A percentile compares a stretch with the other conserved stretches of the same genome.
Conservation (phyloP, 2,888 invertebrate genomes). For the Tridacna gigas region DNA sequence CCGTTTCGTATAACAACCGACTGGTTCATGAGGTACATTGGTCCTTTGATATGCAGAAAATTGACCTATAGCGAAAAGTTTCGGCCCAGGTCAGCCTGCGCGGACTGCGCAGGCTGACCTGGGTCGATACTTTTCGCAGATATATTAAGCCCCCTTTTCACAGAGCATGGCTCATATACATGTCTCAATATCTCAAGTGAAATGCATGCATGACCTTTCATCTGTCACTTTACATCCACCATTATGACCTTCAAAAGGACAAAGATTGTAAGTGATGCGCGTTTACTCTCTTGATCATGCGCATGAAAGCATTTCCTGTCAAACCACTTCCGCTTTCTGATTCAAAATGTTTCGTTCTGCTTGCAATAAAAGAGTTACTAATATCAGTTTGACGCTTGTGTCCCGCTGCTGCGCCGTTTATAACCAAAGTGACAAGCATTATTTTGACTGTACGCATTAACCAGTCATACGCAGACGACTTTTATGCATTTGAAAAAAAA, state of each 20-base stretch:
- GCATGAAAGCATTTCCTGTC: slow-evolving; percentile 45
- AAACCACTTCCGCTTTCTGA: slow-evolving; percentile 39
- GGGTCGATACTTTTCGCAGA: no score
- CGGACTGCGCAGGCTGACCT: no score
- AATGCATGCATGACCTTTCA: no score
- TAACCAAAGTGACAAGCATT: slow-evolving; percentile 11
- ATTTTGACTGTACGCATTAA: slow-evolving; percentile 12
- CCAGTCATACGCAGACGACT: neutral
- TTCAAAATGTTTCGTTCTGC: slow-evolving; percentile 22
- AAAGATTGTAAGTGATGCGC: slow-evolving; percentile 9
- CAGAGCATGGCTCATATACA: no score
- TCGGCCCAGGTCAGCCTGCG: no score
- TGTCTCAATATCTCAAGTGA: no score
- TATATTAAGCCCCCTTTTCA: no score
- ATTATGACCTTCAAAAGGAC: slow-evolving; percentile 19
- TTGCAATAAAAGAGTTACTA: slow-evolving; percentile 28
- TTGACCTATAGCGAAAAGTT: no score
- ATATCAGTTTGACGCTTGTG: neutral
- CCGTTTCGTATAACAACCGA: no score
- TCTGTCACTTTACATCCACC: no score
- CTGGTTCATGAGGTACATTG: no score
- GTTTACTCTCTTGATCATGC: slow-evolving; percentile 37
- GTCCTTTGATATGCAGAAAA: no score
- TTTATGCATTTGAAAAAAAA: neutral
- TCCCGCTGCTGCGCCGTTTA: slow-evolving; percentile 20